Evolutionary conservation across 2,113 vertebrate species (phyloP).

Genomic region (Pollimyrus isidori): DNA sequence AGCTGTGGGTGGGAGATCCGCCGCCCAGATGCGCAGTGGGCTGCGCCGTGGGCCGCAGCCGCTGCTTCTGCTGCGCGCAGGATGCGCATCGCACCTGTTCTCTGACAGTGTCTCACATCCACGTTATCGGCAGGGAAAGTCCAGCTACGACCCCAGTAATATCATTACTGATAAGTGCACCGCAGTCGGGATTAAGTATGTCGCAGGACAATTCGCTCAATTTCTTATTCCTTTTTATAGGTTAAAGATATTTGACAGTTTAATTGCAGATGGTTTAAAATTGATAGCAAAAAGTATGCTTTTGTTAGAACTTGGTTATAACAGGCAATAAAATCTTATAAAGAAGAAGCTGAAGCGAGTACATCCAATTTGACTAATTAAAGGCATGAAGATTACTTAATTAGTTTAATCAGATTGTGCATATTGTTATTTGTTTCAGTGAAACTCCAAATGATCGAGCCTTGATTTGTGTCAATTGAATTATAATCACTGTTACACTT

Average conservation of each 20-base stretch:
- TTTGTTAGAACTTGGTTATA: neutral
- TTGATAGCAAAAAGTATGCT: neutral
- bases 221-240: neutral
- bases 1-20: slow-evolving; percentile 48
- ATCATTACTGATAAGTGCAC: neutral
- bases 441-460: neutral
- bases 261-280: neutral
- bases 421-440: slow-evolving; percentile 4
- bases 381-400: neutral
- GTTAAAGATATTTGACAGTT: neutral
- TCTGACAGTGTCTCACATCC: neutral
- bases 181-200: neutral
- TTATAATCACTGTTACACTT: neutral
- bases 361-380: neutral
- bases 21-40: slow-evolving; percentile 13
- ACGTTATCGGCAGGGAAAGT: neutral
- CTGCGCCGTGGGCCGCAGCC: neutral
- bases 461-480: slow-evolving; percentile 1
- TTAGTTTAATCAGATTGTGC: slow-evolving; percentile 1
- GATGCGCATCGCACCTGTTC: neutral
- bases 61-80: slow-evolving; percentile 7
- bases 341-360: neutral
- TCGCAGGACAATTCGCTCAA: neutral
- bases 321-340: neutral
- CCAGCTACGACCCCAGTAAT: neutral